Evolutionary conservation across 1,140 invertebrate genomes (phyloP), one percentile per base, ranked within the genome.

Genomic region (Berghia stephanieae): DNA sequence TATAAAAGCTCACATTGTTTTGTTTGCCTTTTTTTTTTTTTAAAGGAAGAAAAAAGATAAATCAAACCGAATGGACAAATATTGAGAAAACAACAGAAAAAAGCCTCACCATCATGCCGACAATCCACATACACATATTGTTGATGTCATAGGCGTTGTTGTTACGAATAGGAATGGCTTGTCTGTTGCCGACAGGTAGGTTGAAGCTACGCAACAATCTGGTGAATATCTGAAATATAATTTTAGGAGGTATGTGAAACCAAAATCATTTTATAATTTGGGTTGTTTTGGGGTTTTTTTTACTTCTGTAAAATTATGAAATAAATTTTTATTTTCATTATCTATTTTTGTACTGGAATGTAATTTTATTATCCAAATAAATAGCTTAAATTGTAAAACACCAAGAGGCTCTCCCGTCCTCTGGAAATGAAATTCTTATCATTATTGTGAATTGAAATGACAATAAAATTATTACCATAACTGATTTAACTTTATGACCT

Each of bases 161-260:
- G 40, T 71, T 68, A 49, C 78, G 69, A 80, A 80, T 78, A 82
- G 78, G 40, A 27, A 88, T 85, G 5, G 90, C 88, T 81, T 92
- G 83, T 93, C 95, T 83, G 81, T 94, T 94, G 44, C 91, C 91
- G 16, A 97, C 94, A 18, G 95, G 95, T 27, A 97, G 90, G 84
- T 94, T 93, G 66, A 97, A 92, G 68, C 92, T 92, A 68, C 93
- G 91, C 52, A 96, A 86, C 82, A 98, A 93, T 80, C 93, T 92
- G 4, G 93, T 93, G 85, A 96, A 97, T 90, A 98, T 95, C 83
- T 90, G 77, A 34, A 86, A 86, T n/a, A 34, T 83, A 69, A 83
- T 55, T 31, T 42, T 77, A 74, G 36, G 49, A 36, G 57, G 71
- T 31, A 75, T 60, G 24, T 34, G 42, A 43, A 44, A 44, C 13